phyloP scores from a whole-genome alignment of 2,113 vertebrate species.

The Anser cygnoides region DNA sequence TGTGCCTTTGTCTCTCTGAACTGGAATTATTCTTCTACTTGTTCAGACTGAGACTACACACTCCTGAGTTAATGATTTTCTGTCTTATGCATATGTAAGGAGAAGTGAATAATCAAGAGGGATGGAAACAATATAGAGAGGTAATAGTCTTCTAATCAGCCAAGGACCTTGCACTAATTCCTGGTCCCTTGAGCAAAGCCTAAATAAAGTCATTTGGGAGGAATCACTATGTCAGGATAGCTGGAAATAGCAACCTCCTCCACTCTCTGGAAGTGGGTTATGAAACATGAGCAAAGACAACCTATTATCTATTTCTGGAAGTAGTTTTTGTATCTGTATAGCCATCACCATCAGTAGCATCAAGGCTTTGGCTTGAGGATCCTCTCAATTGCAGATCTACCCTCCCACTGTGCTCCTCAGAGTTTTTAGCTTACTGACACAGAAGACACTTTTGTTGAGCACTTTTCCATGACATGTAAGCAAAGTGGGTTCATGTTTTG shows the following conservation, averaged over 20 bases:
- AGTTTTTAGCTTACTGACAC: not conserved
- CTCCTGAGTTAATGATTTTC: not conserved
- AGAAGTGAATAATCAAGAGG: not conserved
- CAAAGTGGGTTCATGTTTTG: not conserved
- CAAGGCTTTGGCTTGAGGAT: not conserved
- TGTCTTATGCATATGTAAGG: not conserved
- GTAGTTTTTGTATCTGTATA: not conserved
- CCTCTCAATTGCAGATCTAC: not conserved
- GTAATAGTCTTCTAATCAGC: not conserved
- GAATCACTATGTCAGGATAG: not conserved
- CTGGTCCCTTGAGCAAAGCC: constrained; percentile 6
- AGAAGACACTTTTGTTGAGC: not conserved
- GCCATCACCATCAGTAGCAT: not conserved
- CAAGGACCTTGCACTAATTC: constrained; percentile 15
- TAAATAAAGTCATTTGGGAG: constrained; percentile 29
- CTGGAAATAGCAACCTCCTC: constrained; percentile 64
- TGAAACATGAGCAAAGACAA: constrained; percentile 59
- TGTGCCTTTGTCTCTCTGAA: constrained; percentile 13
- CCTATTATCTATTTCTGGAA: constrained; percentile 58
- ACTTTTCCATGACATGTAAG: not conserved
- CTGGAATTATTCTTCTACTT: not conserved
- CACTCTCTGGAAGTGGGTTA: constrained; percentile 19
- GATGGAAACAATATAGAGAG: not conserved
- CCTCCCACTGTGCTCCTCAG: not conserved
- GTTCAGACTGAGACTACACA: not conserved